A percentile compares a stretch with the other conserved stretches of the same genome.
Conservation (phyloP, 2,113 vertebrate species). For the Syngnathus typhle region DNA sequence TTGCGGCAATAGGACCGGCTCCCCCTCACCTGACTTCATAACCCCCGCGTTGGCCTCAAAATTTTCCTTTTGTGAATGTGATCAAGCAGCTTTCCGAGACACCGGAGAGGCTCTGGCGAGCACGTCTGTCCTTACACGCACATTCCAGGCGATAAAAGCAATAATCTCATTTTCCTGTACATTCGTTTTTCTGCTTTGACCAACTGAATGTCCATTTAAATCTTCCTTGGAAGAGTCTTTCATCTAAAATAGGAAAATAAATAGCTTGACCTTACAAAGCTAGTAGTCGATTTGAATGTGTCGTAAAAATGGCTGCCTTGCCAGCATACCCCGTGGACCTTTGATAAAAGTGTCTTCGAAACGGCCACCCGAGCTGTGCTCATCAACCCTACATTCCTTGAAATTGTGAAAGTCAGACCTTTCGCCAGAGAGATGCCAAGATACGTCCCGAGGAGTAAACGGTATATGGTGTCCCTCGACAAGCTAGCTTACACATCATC, state of each 20-base stretch:
- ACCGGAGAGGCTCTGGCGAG: background rate
- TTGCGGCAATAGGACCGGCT: background rate
- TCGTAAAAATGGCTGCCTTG: background rate
- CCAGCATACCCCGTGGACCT: background rate
- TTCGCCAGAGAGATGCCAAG: background rate
- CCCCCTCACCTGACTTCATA: background rate
- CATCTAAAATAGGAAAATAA: background rate
- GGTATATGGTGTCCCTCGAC: background rate
- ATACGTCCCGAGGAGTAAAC: background rate
- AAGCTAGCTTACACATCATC: background rate
- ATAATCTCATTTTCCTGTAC: background rate
- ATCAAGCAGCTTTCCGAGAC: background rate
- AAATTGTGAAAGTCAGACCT: background rate
- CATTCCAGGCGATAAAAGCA: background rate
- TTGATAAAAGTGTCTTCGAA: background rate
- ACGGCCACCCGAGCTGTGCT: background rate
- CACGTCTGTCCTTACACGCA: background rate
- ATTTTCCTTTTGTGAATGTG: background rate
- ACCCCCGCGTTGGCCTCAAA: background rate
- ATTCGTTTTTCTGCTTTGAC: background rate
- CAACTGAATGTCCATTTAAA: background rate
- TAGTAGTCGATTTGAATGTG: background rate
- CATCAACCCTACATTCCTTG: background rate
- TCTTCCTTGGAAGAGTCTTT: background rate
- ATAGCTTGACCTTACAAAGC: background rate